phyloP scores from a whole-genome alignment of 2,888 invertebrate genomes.

The Pediacus dermestoides region DNA sequence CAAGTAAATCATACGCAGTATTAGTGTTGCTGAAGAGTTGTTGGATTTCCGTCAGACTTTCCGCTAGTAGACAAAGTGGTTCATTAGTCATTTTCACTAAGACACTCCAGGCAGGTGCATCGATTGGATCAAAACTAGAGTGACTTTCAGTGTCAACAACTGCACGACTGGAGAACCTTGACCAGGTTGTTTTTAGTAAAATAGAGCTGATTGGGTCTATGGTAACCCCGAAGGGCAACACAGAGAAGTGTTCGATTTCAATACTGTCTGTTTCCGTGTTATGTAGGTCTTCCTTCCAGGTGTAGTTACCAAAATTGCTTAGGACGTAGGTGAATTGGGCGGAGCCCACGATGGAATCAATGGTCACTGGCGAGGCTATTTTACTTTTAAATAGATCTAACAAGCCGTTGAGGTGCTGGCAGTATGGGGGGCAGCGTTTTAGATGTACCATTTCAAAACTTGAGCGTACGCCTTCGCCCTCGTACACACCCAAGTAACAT shows the following conservation, averaged over 20 bases:
- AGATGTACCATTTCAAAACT: conserved; percentile 88
- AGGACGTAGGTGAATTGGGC: conserved; percentile 69
- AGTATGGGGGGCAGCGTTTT: conserved; percentile 73
- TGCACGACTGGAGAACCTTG: conserved; percentile 76
- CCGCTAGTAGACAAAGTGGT: conserved; percentile 72
- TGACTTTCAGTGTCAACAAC: conserved; percentile 84
- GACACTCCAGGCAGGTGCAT: conserved; percentile 77
- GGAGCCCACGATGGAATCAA: conserved; percentile 67
- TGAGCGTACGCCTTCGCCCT: conserved; percentile 70
- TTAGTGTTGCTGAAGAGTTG: conserved; percentile 58
- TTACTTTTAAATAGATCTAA: conserved; percentile 87
- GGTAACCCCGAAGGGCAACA: conserved; percentile 80
- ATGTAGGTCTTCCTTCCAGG: conserved; percentile 61
- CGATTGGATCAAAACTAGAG: conserved; percentile 81
- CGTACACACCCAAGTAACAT: conserved; percentile 75
- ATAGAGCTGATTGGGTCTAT: conserved; percentile 78
- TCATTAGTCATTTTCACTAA: conserved; percentile 64
- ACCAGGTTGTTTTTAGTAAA: conserved; percentile 80
- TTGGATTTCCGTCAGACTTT: conserved; percentile 69
- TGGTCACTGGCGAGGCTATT: conserved; percentile 60
- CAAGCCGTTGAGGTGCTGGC: conserved; percentile 77
- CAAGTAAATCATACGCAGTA: conserved; percentile 54
- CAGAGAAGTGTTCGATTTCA: conserved; percentile 53
- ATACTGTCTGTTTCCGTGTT: conserved; percentile 57
- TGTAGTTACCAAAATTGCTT: conserved; percentile 52